Evolutionary conservation across 1,140 invertebrate species (phyloP).

Genomic region (Nasonia longicornis): DNA sequence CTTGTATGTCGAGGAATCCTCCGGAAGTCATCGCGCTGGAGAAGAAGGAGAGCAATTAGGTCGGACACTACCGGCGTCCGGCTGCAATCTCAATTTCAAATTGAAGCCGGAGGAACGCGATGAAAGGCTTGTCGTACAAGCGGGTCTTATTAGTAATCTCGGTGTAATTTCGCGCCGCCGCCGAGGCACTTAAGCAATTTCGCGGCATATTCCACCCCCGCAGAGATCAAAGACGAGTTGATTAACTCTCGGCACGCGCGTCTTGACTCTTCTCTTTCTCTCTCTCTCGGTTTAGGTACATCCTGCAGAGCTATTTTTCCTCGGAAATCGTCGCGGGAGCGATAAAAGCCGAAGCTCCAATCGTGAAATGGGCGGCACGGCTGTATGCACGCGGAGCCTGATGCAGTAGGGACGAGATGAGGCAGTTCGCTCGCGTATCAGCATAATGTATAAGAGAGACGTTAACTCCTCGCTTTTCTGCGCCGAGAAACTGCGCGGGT

Average conservation of each 20-base stretch:
- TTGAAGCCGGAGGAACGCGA: neutral
- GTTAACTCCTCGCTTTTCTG: constrained; percentile 57
- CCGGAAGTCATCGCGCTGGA: neutral
- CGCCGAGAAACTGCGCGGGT: constrained; percentile 47
- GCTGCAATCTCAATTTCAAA: neutral
- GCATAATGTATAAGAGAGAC: constrained; percentile 62
- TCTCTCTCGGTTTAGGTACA: neutral
- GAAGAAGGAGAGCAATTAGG: neutral
- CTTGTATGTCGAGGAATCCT: neutral
- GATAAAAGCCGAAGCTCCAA: constrained; percentile 8
- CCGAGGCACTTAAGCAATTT: constrained; percentile 43
- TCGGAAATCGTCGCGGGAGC: neutral
- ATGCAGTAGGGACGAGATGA: constrained; percentile 27
- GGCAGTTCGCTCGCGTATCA: constrained; percentile 63
- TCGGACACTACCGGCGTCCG: neutral
- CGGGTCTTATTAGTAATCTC: constrained; percentile 35
- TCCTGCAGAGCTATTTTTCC: neutral
- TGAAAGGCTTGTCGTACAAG: constrained; percentile 37
- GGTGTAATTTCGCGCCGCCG: constrained; percentile 36
- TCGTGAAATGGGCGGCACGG: constrained; percentile 36
- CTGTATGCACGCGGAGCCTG: neutral
- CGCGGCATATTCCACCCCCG: neutral
- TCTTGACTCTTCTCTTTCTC: neutral
- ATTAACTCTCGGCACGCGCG: constrained; percentile 8
- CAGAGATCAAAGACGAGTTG: constrained; percentile 34